Evolutionary conservation across 2,888 invertebrate genomes (phyloP).

Genomic region (Orthonychiurus folsomi): DNA sequence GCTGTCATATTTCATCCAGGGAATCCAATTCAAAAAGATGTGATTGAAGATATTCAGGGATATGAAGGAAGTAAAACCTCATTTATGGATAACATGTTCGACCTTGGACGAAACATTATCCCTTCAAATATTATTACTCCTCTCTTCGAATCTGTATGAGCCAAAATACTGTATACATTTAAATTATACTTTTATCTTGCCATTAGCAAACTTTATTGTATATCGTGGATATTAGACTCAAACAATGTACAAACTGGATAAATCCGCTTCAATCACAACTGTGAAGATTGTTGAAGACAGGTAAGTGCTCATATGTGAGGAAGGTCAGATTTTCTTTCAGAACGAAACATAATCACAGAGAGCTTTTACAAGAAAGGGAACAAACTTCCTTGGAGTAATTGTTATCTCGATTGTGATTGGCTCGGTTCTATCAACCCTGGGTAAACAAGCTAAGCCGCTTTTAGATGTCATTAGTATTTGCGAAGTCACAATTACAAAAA

Average conservation of each 20-base stretch:
- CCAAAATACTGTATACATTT: no score
- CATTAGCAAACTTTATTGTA: background rate
- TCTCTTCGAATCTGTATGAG: slow-evolving; percentile 36
- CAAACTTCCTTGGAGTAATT: slow-evolving; percentile 20
- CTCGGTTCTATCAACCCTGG: slow-evolving; percentile 3
- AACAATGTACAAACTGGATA: slow-evolving; percentile 2
- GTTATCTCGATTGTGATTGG: slow-evolving; percentile 13
- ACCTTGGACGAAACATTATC: slow-evolving; percentile 65
- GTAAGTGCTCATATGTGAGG: background rate
- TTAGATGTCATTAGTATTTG: slow-evolving; percentile 7
- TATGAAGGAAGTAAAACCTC: slow-evolving; percentile 21
- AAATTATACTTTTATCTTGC: background rate
- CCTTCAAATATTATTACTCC: slow-evolving; percentile 35
- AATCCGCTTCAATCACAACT: background rate
- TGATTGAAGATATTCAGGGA: background rate
- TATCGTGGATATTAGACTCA: background rate
- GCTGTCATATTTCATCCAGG: slow-evolving; percentile 70
- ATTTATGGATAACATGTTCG: slow-evolving; percentile 73
- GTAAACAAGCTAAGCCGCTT: slow-evolving; percentile 5
- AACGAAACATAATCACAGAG: background rate
- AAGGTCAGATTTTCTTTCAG: background rate
- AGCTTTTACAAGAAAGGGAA: slow-evolving; percentile 1
- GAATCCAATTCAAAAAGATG: no score
- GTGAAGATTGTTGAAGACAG: slow-evolving; percentile 26
- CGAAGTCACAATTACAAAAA: slow-evolving; percentile 11